Evolutionary conservation across 2,113 vertebrate genomes (phyloP).

Genomic region (Physeter macrocephalus): DNA sequence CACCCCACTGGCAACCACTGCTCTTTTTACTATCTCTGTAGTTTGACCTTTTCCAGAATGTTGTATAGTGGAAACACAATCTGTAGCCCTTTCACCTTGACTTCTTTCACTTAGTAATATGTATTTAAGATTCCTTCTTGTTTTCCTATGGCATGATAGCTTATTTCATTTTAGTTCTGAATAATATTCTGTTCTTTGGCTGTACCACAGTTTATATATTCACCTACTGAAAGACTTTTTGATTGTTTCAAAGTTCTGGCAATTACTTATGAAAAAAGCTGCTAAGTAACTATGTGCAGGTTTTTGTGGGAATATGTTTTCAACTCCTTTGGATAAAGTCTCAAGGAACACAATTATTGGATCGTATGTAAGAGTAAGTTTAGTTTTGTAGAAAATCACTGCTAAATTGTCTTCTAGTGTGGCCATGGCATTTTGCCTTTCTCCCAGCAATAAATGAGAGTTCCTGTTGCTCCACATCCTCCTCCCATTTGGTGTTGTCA

Average conservation of each 20-base stretch:
- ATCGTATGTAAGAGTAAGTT: background rate
- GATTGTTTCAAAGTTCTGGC: background rate
- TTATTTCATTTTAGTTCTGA: background rate
- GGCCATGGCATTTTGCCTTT: background rate
- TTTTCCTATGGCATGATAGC: background rate
- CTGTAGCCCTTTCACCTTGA: background rate
- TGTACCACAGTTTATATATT: background rate
- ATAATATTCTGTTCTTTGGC: background rate
- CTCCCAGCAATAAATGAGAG: background rate
- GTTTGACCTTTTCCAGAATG: background rate
- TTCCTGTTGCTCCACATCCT: background rate
- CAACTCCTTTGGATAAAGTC: background rate
- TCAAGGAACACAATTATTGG: background rate
- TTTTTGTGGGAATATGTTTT: background rate
- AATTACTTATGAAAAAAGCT: background rate
- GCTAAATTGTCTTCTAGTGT: background rate
- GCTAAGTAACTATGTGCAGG: background rate
- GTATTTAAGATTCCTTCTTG: background rate
- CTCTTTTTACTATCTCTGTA: too few relatives aligned
- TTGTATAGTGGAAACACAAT: background rate
- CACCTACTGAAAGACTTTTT: background rate
- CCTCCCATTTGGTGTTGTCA: background rate
- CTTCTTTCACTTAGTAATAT: background rate
- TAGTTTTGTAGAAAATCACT: background rate
- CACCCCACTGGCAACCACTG: background rate